These are phyloP conservation scores for Exephanes ischioxanthus DNA, from an alignment of 2,888 invertebrate species.

Conservation along the genomic window DNA sequence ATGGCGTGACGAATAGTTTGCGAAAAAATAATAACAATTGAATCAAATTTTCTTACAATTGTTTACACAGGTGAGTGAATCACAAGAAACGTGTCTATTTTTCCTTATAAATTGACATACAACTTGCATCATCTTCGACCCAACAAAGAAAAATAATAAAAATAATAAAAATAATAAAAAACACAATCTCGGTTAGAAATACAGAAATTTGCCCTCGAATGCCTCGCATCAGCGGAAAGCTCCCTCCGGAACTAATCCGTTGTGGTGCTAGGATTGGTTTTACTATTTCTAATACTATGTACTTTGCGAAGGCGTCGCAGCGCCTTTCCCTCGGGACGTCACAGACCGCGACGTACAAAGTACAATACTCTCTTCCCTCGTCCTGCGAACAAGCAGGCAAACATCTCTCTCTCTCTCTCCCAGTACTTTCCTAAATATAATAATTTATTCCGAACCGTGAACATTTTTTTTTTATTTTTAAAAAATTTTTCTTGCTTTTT, in stretches of 20 bases:
- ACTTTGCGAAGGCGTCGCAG: conserved; percentile 35
- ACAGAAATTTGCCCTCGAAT: conserved; percentile 1
- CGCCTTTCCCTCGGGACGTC: conserved; percentile 16
- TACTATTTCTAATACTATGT: conserved; percentile 48
- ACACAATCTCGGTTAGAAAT: not conserved
- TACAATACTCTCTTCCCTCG: not conserved
- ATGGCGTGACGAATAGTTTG: conserved; percentile 60
- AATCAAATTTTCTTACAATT: not conserved
- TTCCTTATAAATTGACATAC: not conserved
- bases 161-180: not conserved
- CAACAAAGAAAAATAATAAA: not conserved
- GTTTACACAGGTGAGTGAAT: not conserved
- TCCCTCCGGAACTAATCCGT: conserved; percentile 11
- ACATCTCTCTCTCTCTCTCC: conserved; percentile 25
- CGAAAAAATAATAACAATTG: conserved; percentile 54
- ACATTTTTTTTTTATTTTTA: conserved; percentile 18
- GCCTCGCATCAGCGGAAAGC: not conserved
- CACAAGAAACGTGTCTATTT: not conserved
- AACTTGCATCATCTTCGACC: not conserved
- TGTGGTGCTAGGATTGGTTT: conserved; percentile 48
- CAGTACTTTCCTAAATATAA: conserved; percentile 76
- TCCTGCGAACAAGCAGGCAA: conserved; percentile 25
- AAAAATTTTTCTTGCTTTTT: not conserved
- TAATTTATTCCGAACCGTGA: conserved; percentile 75
- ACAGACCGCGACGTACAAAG: conserved; percentile 25